Evolutionary conservation across 23 tunicate species (phyloP), one percentile per base, ranked within the genome.

Genomic region (Styela clava): DNA sequence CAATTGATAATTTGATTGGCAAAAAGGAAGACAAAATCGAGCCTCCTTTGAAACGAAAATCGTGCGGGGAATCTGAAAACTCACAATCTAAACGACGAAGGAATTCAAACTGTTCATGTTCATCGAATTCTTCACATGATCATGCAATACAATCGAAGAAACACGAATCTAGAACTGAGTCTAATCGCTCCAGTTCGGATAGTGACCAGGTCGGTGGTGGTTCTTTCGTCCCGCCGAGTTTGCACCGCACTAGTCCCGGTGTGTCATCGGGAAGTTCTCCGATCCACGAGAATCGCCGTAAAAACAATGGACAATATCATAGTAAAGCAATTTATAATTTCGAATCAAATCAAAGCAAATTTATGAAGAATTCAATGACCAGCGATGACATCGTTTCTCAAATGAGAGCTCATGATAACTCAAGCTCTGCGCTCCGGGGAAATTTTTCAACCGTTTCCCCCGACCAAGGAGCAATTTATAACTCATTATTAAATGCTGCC

Each of bases 1-100:
- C 81, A 29, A 76, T 76, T 0, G 81, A 36, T 12, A n/a, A 52
- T 27, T 27, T 76, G 19, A 76, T 76, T 52, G 81, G 65, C 18
- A 52, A n/a, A 16, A 56, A 52, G 0, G 52, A 51, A 9, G 65
- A 36, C 37, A 24, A 36, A 44, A 33, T 28, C 2, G 33, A 34
- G 28, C 16, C 51, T 25, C 22, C 52, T 35, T 23, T 29, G 26
- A 73, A 73, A 33, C 36, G 56, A 33, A 73, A 29, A 0, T 31
- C 51, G 12, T 35, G 18, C 27, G n/a, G 33, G 12, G 56, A 35
- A 73, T 19, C 31, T 12, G 36, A 29, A 34, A 16, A 32, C 28
- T 12, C 18, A 21, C n/a, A 52, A 0, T 24, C 31, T 25, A 76
- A 52, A 76, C 63, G 28, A 26, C 35, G 64, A 52, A 52, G 68